Evolutionary conservation across 1,140 invertebrate species (phyloP).

Genomic region (Brachionus asplanchnoidis): DNA sequence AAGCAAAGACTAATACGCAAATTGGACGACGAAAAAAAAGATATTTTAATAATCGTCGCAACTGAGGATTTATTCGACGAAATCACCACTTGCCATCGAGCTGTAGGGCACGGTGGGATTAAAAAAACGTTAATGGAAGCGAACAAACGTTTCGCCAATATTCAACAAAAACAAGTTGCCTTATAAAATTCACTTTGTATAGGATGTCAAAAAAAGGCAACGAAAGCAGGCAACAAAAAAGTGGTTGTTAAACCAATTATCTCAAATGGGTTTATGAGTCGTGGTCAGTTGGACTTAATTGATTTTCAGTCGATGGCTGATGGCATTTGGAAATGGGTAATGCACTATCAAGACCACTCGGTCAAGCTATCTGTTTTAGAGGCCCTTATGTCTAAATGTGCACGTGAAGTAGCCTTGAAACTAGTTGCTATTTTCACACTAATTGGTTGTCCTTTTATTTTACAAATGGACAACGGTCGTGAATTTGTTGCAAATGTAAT

Average conservation of each 20-base stretch:
- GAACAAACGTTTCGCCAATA: conserved; percentile 43
- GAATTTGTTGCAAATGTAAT: too few relatives aligned
- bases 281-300: conserved; percentile 44
- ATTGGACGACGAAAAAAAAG: background rate
- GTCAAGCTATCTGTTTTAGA: conserved; percentile 43
- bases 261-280: conserved; percentile 37
- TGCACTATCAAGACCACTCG: conserved; percentile 44
- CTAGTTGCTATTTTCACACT: background rate
- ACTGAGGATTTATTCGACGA: conserved; percentile 44
- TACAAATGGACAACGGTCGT: too few relatives aligned
- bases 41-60: background rate
- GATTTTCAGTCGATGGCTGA: conserved; percentile 43
- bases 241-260: conserved; percentile 41
- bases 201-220: conserved; percentile 26
- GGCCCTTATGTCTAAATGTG: background rate
- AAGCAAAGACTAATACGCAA: background rate
- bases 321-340: conserved; percentile 8
- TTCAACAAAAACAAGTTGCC: conserved; percentile 37
- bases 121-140: conserved; percentile 43
- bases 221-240: background rate
- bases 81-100: conserved; percentile 42
- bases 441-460: background rate
- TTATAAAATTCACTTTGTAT: conserved; percentile 44
- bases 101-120: conserved; percentile 43
- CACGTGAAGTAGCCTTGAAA: background rate